phyloP scores from a whole-genome alignment of 2,113 vertebrate genomes.

The Varanus komodoensis region DNA sequence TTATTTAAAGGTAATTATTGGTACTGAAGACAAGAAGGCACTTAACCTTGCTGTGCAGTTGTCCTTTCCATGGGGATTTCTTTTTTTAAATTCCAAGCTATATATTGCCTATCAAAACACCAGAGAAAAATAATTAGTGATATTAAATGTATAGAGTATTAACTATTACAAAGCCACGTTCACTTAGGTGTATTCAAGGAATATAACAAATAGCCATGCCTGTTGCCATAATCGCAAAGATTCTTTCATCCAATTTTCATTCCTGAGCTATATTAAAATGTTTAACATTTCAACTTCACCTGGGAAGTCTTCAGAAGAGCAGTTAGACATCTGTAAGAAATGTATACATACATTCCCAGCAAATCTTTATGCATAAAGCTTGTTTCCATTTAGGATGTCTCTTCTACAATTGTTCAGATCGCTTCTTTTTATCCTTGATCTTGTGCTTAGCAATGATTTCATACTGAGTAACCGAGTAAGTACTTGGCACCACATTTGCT shows the following conservation, averaged over 20 bases:
- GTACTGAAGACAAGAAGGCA: constrained; percentile 85
- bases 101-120: constrained; percentile 82
- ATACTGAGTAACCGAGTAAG: not conserved
- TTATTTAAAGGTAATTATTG: constrained; percentile 86
- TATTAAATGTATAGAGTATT: constrained; percentile 81
- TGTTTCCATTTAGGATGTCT: constrained; percentile 19
- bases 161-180: constrained; percentile 72
- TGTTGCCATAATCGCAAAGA: constrained; percentile 44
- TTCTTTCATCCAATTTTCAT: constrained; percentile 15
- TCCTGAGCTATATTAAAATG: constrained; percentile 38
- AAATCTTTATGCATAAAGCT: constrained; percentile 14
- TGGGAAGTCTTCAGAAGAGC: constrained; percentile 22
- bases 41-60: constrained; percentile 85
- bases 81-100: constrained; percentile 72
- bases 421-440: constrained; percentile 5
- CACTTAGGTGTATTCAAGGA: constrained; percentile 36
- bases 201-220: constrained; percentile 40
- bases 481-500: not conserved
- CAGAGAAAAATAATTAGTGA: constrained; percentile 82
- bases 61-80: constrained; percentile 79
- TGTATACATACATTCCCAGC: constrained; percentile 4
- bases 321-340: constrained; percentile 1
- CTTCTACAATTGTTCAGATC: constrained; percentile 16
- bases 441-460: not conserved
- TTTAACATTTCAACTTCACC: not conserved